These are phyloP conservation scores for Apodemus speciosus DNA, from an alignment of 2,113 vertebrate species.

Conservation along the genomic window DNA sequence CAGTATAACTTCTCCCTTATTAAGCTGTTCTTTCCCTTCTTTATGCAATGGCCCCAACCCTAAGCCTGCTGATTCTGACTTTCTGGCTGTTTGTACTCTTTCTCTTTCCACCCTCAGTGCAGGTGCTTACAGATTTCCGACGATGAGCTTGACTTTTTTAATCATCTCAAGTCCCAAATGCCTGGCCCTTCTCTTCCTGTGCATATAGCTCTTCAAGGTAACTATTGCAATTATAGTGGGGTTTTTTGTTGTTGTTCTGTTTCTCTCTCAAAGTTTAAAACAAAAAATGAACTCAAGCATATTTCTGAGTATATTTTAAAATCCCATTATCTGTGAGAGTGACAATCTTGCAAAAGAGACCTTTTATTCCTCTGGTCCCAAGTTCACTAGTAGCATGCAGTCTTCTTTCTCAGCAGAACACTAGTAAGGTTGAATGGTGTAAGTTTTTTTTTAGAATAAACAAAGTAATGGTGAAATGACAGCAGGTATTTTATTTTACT, in stretches of 20 bases:
- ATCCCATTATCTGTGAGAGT: background rate
- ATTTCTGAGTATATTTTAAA: background rate
- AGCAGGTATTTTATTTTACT: background rate
- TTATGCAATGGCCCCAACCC: background rate
- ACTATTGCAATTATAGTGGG: background rate
- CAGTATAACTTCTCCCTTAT: background rate
- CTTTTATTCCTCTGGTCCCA: background rate
- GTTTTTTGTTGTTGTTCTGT: background rate
- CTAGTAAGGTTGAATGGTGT: background rate
- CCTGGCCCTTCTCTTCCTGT: background rate
- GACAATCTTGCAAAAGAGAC: background rate
- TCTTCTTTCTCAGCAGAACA: too few species aligned
- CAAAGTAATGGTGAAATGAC: background rate
- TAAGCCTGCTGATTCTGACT: too few species aligned
- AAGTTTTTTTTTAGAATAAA: background rate
- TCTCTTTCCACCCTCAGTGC: fast-evolving
- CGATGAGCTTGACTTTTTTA: background rate
- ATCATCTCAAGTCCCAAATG: background rate
- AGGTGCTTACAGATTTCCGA: background rate
- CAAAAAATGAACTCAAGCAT: background rate
- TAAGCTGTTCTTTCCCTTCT: background rate
- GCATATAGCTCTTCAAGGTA: background rate
- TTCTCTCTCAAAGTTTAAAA: background rate
- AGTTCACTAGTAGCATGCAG: background rate
- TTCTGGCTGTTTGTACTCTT: background rate